Base-by-base conservation (phyloP, 2,113 vertebrate species). In the Antidorcas marsupialis region DNA sequence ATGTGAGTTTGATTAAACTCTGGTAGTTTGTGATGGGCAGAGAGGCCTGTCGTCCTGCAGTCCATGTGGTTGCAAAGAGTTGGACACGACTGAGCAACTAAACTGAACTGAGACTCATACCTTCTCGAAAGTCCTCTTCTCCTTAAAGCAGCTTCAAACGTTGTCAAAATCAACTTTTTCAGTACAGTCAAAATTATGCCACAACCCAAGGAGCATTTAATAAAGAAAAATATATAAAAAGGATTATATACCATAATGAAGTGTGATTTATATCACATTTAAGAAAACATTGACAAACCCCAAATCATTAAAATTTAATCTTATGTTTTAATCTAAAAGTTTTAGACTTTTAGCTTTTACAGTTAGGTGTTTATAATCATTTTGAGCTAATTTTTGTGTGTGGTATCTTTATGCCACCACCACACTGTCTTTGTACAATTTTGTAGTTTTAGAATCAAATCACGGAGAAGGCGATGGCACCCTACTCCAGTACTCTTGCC, bases 51-150 rank as follows among this genome's bases (percentile, higher is more conserved):
- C 1, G 0, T 67, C 7, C 62, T 67, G 16, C 7, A n/a, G 16
- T 17, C 16, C 33, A n/a, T 67, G 62, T 8, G 16, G 33, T 10
- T 67, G 33, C 62, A 4, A 64, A n/a, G 33, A 67, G 62, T 67
- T 2, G 4, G 62, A 67, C 7, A 67, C 0, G 0, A 67, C 16
- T n/a, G 62, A 67, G 33, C 1, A 2, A 67, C 33, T n/a, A 17
- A 64, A 64, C 62, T 67, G 33, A 67, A 67, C 17, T 67, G 33
- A 67, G 16, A 10, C 33, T 19, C 33, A 83, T 13, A 27, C 16
- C 25, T 28, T 39, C 45, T 52, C 0, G 0, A 27, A 83, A 89
- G 30, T 27, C 59, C 27, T 55, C 43, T 47, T 83, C 43, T 59
- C 52, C 11, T 7, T 17, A 39, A 59, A 83, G 12, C 60, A 57